These are phyloP conservation scores for Periphyllus acericola DNA, from an alignment of 2,888 invertebrate species.

Conservation along the genomic window DNA sequence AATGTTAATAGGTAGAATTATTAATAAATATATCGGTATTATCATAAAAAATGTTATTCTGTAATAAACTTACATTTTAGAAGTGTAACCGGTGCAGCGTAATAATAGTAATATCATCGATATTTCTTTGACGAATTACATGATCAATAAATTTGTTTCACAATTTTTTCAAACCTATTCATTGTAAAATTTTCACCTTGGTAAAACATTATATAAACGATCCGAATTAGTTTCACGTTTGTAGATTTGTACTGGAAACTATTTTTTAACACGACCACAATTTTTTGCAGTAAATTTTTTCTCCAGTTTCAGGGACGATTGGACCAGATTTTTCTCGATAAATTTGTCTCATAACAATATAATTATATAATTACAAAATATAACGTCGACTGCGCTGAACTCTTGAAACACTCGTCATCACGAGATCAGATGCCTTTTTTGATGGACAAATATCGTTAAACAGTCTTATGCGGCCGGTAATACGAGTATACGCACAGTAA, in stretches of 20 bases:
- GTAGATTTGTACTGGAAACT: background rate
- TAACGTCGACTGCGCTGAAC: too few species aligned
- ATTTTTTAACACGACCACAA: background rate
- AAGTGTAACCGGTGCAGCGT: too few species aligned
- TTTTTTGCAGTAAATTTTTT: background rate
- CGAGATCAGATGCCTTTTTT: background rate
- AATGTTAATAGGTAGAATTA: too few species aligned
- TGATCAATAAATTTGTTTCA: background rate
- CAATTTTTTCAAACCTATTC: background rate
- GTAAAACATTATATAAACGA: background rate
- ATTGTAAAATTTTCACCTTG: constrained; percentile 11
- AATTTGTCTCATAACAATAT: background rate
- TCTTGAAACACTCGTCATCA: background rate
- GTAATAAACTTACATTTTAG: too few species aligned
- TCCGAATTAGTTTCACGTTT: background rate
- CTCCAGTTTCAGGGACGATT: background rate
- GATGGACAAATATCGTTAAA: background rate
- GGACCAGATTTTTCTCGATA: background rate
- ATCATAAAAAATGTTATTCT: too few species aligned
- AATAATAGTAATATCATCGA: too few species aligned
- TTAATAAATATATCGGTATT: too few species aligned
- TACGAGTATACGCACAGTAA: background rate
- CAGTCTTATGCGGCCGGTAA: background rate
- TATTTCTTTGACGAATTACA: too few species aligned
- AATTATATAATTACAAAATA: background rate